Percentiles rank a stretch among this genome's conserved stretches.
Evolutionary conservation across 2,797 vertebrate species (phyloP).

Genomic region (Podarcis lilfordi): DNA sequence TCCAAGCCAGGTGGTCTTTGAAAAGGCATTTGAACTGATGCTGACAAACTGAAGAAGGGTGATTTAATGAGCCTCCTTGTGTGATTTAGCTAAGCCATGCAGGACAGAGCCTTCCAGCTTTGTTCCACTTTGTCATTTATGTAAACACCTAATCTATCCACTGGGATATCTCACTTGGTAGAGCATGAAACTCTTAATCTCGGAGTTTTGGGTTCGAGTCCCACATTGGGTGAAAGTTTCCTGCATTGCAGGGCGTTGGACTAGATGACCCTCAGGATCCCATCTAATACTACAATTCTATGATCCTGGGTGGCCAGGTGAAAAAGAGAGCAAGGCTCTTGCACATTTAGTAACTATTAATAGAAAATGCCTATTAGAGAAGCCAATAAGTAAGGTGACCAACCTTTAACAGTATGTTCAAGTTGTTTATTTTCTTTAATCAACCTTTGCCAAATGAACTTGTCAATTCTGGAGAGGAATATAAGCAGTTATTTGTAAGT

Average conservation of each 20-base stretch:
- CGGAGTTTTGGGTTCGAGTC: no score
- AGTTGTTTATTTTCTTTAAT: background rate
- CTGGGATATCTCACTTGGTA: no score
- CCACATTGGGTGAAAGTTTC: no score
- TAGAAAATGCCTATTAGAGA: background rate
- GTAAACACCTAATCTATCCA: background rate
- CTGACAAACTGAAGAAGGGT: background rate
- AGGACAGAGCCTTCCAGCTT: background rate
- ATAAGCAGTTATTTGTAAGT: slow-evolving; percentile 4
- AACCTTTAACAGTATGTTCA: background rate
- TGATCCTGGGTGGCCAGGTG: background rate
- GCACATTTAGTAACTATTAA: background rate
- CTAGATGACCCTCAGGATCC: no score
- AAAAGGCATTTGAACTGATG: background rate
- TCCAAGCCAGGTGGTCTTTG: background rate
- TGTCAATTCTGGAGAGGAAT: slow-evolving; percentile 3
- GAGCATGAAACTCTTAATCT: no score
- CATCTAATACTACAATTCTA: no score
- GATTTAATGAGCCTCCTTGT: background rate
- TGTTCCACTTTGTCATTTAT: background rate
- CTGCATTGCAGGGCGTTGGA: no score
- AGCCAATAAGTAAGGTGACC: background rate
- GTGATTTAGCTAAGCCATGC: background rate
- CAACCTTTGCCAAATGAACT: background rate
- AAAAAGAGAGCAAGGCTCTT: background rate